Base-by-base conservation (phyloP, 64 coral and sea anemone species). In the Dendronephthya gigantea region DNA sequence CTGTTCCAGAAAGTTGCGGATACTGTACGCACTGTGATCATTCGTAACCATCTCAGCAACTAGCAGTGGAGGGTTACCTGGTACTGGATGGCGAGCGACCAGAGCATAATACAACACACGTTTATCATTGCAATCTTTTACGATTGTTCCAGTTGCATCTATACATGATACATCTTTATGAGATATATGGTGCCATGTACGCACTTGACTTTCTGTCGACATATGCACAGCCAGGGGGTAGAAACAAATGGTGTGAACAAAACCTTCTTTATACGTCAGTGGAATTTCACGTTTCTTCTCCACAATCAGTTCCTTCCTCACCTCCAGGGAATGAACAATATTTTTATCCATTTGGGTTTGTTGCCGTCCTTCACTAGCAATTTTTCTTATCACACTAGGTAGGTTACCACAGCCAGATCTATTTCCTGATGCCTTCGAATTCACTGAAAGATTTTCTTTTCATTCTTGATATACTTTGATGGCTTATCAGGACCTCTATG, bases 391-490 rank as follows among this genome's bases (percentile, higher is more conserved):
- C 9, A 30, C 35, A 3, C 16, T 16, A 2, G 69, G 69, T 30
- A 33, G 69, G 16, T 76, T 76, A 6, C 69, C 69, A 76, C 69
- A 76, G 8, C 69, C 69, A 8, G 69, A 4, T 28, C 69, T 76
- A 9, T 76, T 76, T 2, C 69, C 87, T 22, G 76, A 75, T 0
- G 58, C 69, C 81, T 58, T 62, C 6, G 81, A 34, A 36, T 50
- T 12, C 9, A 36, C 49, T 39, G 81, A 33, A 25, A 88, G 33
- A 62, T 58, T 66, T 25, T 83, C 45, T 34, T 82, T 83, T 9
- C 38, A 83, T 83, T 88, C 79, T 36, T 66, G 40, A 33, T 82
- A 88, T 40, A 30, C 81, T 25, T 43, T 56, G 79, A 82, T 7
- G 86, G 86, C 51, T 88, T 81, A 16, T 88, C 75, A 30, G 40